Conservation (phyloP, 1,140 invertebrate species). For the Amphibalanus amphitrite region DNA sequence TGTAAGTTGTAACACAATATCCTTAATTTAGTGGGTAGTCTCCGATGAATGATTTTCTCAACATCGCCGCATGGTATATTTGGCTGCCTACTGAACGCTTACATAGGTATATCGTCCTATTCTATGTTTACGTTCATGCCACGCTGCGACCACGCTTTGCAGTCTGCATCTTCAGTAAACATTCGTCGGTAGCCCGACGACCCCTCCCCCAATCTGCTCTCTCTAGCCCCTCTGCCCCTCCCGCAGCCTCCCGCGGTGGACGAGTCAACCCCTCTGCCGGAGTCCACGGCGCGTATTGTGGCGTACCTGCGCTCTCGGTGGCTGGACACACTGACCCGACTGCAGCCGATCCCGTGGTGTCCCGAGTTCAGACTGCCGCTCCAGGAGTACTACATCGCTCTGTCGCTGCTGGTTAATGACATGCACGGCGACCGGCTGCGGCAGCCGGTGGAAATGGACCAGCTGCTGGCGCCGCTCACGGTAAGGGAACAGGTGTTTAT, state of each 20-base stretch:
- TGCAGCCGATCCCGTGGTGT: neutral
- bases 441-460: neutral
- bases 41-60: too few relatives aligned
- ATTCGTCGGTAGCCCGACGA: too few relatives aligned
- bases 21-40: too few relatives aligned
- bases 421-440: neutral
- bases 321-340: neutral
- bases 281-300: neutral
- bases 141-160: too few relatives aligned
- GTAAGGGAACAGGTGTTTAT: neutral
- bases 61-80: too few relatives aligned
- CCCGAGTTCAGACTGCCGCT: neutral
- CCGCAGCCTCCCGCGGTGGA: neutral
- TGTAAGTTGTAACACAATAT: too few relatives aligned
- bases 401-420: neutral
- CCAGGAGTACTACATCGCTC: neutral
- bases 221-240: too few relatives aligned
- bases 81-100: too few relatives aligned
- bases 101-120: too few relatives aligned
- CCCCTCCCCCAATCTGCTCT: too few relatives aligned
- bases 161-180: too few relatives aligned
- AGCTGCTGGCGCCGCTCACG: neutral
- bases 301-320: neutral
- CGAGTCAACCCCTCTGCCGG: neutral
- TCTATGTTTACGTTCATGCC: too few relatives aligned